Conservation (phyloP, 2,113 vertebrate species). For the Tragelaphus scriptus region DNA sequence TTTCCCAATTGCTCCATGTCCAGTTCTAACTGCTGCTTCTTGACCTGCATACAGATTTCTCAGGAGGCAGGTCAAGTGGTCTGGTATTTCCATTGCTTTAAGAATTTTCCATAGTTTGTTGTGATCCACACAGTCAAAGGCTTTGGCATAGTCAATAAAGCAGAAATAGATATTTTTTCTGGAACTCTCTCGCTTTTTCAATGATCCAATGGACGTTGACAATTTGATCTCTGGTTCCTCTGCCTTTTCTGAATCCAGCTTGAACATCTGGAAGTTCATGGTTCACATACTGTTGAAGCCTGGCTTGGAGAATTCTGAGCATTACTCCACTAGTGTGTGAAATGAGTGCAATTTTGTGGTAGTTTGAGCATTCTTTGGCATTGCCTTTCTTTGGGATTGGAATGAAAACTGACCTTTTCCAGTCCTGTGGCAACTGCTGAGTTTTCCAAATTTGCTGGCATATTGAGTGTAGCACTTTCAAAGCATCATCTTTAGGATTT, state of each 20-base stretch:
- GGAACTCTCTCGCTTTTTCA: background rate
- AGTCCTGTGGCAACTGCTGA: background rate
- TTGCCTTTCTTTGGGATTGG: background rate
- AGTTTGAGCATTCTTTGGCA: background rate
- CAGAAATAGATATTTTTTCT: background rate
- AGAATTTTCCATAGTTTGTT: background rate
- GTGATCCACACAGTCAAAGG: background rate
- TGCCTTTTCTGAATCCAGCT: background rate
- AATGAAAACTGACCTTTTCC: background rate
- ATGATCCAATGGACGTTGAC: background rate
- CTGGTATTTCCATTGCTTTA: background rate
- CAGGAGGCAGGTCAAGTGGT: background rate
- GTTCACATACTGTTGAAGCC: background rate
- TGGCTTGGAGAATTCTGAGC: background rate
- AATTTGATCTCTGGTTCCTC: background rate
- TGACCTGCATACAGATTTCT: background rate
- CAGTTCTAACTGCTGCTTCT: background rate
- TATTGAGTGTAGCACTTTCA: background rate
- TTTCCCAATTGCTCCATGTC: background rate
- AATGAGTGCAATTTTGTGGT: background rate
- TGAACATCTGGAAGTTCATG: background rate
- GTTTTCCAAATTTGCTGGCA: background rate
- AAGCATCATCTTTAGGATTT: background rate
- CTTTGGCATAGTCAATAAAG: background rate
- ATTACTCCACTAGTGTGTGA: background rate